phyloP scores from a whole-genome alignment of 2,113 vertebrate species.

The Morone saxatilis region DNA sequence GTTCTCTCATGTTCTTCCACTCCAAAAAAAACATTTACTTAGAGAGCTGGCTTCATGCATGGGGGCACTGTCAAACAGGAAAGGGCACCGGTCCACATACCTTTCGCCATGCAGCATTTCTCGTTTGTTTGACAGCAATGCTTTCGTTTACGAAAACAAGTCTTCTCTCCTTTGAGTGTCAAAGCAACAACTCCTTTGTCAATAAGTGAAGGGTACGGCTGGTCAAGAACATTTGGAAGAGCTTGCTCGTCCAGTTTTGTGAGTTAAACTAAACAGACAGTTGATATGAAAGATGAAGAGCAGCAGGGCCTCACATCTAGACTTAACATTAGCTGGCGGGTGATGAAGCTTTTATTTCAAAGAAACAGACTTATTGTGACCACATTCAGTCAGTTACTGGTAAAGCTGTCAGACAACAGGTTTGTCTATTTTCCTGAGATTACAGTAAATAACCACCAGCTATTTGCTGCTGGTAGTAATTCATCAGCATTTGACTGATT shows the following conservation, averaged over 20 bases:
- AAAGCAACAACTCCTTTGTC: background rate
- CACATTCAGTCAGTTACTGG: background rate
- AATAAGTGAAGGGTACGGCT: too few species aligned
- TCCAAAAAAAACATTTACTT: background rate
- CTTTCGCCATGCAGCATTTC: background rate
- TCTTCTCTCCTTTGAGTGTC: background rate
- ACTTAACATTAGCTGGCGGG: background rate
- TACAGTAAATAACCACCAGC: background rate
- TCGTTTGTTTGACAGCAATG: background rate
- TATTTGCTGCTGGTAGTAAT: background rate
- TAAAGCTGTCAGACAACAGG: background rate
- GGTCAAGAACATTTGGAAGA: background rate
- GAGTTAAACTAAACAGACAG: too few species aligned
- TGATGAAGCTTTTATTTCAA: too few species aligned
- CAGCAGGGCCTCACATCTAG: background rate
- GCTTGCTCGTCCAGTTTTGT: slow-evolving; percentile 28
- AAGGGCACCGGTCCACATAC: background rate
- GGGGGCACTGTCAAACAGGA: background rate
- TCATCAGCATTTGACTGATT: background rate
- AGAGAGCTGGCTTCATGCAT: background rate
- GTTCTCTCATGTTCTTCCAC: background rate
- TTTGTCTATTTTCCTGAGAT: background rate
- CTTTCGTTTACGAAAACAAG: background rate
- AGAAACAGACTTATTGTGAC: too few species aligned
- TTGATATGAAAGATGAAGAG: background rate